Evolutionary conservation across 2,797 vertebrate genomes (phyloP), one percentile per base, ranked within the genome.

Genomic region (Tokudaia muenninki): DNA sequence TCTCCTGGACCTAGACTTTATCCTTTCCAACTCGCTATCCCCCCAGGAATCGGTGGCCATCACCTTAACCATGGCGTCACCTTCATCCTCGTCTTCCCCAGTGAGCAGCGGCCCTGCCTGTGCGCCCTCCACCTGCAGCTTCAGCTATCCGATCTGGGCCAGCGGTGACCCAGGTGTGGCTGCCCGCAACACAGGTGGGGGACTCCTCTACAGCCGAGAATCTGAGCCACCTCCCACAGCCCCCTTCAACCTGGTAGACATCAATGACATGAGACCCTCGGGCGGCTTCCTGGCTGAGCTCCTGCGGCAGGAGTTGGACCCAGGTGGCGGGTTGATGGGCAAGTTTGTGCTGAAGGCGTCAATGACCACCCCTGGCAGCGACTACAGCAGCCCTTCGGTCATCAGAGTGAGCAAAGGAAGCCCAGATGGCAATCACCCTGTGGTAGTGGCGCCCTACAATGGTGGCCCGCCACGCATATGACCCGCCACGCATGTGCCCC

Each of bases 251-350:
- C 98, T 99, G 97, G 99, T 99, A n/a, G 99, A 99, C 97, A 99
- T 99, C 98, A 99, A 98, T 59, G 99, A 99, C 21, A 99, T 99
- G 74, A 99, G 99, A 1, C 99, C 99, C 8, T 99, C 99, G 0
- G 99, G 99, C 86, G 99, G 99, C 97, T 99, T 99, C 52, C 99
- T 99, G 92, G 99, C 99, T 0, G 99, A 99, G 97, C 99, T 99
- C 87, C 99, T 99, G 98, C 99, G 99, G 96, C 99, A 99, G 0
- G 99, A 99, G 78, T 97, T 99, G 98, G 99, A 99, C 98, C 99
- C 99, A 0, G 99, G 98, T 86, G 98, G 98, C 99, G 99, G 99
- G 97, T 98, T 99, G 55, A 99, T 99, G 12, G 99, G 99, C 97
- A 99, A 99, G 97, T 99, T 99, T 72, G 99, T 99, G 96, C 98